Base-by-base conservation (phyloP, 1,140 invertebrate species). In the Semibalanus balanoides region DNA sequence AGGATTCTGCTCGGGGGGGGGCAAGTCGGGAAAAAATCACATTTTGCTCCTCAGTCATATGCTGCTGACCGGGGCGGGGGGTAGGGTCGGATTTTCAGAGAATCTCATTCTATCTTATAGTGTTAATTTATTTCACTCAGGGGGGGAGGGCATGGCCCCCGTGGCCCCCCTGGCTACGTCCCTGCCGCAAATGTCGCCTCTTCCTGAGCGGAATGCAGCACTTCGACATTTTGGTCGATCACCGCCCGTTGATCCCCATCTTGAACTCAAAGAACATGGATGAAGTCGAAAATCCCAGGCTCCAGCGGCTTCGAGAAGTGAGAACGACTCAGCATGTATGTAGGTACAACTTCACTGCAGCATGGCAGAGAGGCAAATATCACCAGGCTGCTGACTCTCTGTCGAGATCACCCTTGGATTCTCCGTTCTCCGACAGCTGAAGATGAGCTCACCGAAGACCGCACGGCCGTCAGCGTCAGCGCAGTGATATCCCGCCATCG, bases 141-240 rank as follows among this genome's bases (percentile, higher is more conserved):
- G n/a, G n/a, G n/a, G n/a, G n/a, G n/a, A n/a, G n/a, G n/a, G n/a
- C n/a, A n/a, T n/a, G n/a, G n/a, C n/a, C n/a, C n/a, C n/a, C n/a
- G n/a, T n/a, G n/a, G n/a, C n/a, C n/a, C n/a, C n/a, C n/a, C n/a
- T n/a, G n/a, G n/a, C n/a, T n/a, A n/a, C n/a, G n/a, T n/a, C n/a
- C n/a, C n/a, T n/a, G n/a, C n/a, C 35, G 35, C 40, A 79, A 79
- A 51, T 81, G 80, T 74, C 27, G 81, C 0, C 74, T 76, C 22
- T 81, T 80, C 69, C 75, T 81, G 3, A 40, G 77, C 28, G 78
- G 78, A 7, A 7, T 79, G 7, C 75, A 78, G 35, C 76, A 51
- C 29, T 79, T 79, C 74, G 76, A 78, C 35, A 29, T 79, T 69
- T 25, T 77, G 25, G 76, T 77, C 3, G 76, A 79, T 76, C 79